phyloP scores from a whole-genome alignment of 2,113 vertebrate genomes.

The Acanthochromis polyacanthus region DNA sequence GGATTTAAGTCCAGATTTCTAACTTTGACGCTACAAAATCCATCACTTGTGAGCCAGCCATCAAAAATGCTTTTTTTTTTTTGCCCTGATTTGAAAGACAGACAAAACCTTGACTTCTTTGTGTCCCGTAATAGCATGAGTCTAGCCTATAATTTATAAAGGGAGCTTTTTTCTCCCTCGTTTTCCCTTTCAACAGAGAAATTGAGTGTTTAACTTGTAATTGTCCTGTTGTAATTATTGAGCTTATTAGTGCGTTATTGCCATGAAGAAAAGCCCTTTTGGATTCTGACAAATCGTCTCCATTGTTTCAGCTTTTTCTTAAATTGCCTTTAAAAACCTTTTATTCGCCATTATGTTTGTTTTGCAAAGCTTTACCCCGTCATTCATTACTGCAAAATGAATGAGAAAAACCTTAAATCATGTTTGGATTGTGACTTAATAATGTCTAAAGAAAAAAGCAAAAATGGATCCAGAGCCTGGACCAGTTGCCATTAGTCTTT shows the following conservation, averaged over 20 bases:
- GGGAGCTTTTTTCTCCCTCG: background rate
- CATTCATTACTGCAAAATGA: conserved; percentile 23
- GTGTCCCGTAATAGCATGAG: background rate
- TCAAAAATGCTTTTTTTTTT: background rate
- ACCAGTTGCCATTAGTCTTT: conserved; percentile 54
- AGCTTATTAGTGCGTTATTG: conserved; percentile 8
- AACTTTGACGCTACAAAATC: too few relatives aligned
- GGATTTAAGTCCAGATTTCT: too few relatives aligned
- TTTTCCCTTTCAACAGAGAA: conserved; percentile 24
- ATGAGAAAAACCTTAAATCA: conserved; percentile 20
- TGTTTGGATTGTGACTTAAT: conserved; percentile 28
- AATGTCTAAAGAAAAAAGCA: conserved; percentile 36
- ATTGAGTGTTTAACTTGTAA: conserved; percentile 26
- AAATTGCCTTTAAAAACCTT: background rate
- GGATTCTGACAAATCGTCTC: conserved; percentile 5
- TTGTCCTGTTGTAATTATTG: conserved; percentile 33
- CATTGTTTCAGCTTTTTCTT: too few relatives aligned
- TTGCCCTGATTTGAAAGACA: background rate
- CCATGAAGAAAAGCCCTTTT: conserved; percentile 4
- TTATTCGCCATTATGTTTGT: conserved; percentile 11
- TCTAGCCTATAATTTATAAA: conserved; percentile 18
- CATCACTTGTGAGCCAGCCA: background rate
- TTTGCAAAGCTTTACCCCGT: background rate
- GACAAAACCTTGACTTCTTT: background rate
- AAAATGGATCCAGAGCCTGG: conserved; percentile 37